A percentile compares a stretch with the other conserved stretches of the same genome.
Conservation (phyloP, 2,113 vertebrate genomes). For the Ophthalmolycus amberensis region DNA sequence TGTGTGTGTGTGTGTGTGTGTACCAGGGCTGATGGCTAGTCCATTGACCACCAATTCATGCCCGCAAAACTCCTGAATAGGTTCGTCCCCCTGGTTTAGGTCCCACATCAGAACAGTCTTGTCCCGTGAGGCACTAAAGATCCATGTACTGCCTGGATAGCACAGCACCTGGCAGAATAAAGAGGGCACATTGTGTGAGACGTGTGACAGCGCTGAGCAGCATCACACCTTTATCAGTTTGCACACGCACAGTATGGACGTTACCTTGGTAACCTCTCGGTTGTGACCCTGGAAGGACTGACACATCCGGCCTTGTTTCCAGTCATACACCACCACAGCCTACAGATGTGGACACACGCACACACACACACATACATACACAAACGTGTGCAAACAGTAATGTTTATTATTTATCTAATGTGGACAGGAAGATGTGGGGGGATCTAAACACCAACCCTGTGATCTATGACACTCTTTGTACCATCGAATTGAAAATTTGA, state of each 20-base stretch:
- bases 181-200: constrained; percentile 4
- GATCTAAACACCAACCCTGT: background rate
- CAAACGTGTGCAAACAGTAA: background rate
- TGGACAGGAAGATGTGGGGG: background rate
- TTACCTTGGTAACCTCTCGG: constrained; percentile 95
- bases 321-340: constrained; percentile 91
- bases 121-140: constrained; percentile 96
- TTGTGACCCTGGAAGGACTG: constrained; percentile 89
- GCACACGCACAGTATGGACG: constrained; percentile 23
- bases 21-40: constrained; percentile 92
- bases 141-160: constrained; percentile 83
- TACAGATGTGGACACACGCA: constrained; percentile 57
- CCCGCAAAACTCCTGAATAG: constrained; percentile 87
- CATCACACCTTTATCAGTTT: constrained; percentile 36
- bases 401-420: too few species aligned
- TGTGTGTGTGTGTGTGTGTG: constrained; percentile 10
- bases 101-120: constrained; percentile 93
- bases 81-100: constrained; percentile 79
- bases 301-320: constrained; percentile 88
- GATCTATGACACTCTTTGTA: background rate
- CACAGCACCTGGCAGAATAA: constrained; percentile 84
- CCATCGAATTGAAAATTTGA: background rate
- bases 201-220: background rate
- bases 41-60: constrained; percentile 95
- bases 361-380: constrained; percentile 28